Evolutionary conservation across 2,888 invertebrate genomes (phyloP).

Genomic region (Eledona agricola): DNA sequence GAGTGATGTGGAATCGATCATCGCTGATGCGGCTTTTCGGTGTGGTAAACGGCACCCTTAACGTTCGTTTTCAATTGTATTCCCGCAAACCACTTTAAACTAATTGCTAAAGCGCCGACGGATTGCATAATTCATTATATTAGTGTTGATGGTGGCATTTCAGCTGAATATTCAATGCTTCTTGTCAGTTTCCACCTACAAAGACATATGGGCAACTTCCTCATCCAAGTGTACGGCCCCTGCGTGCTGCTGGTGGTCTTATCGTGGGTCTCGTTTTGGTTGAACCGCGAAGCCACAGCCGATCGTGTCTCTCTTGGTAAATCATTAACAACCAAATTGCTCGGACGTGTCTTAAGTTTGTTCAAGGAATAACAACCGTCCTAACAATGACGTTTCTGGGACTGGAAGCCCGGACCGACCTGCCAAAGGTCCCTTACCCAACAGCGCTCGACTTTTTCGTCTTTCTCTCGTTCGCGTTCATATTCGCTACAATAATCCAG

Average conservation of each 20-base stretch:
- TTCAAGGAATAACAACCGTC: slow-evolving; percentile 79
- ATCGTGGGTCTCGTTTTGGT: slow-evolving; percentile 88
- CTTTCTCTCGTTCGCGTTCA: slow-evolving; percentile 81
- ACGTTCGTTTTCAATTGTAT: too few species aligned
- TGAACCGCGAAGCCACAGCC: slow-evolving; percentile 85
- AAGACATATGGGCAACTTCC: slow-evolving; percentile 86
- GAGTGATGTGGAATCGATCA: too few species aligned
- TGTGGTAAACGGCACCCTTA: too few species aligned
- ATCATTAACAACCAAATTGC: slow-evolving; percentile 23
- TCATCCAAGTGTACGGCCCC: slow-evolving; percentile 87
- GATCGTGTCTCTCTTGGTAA: slow-evolving; percentile 81
- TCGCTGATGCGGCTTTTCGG: too few species aligned
- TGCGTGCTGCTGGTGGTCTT: slow-evolving; percentile 84
- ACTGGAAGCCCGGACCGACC: slow-evolving; percentile 79
- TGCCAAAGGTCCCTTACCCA: slow-evolving; percentile 86
- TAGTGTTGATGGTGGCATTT: slow-evolving; percentile 46
- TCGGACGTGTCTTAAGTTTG: too few species aligned
- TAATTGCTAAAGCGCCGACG: slow-evolving; percentile 5
- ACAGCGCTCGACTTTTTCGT: slow-evolving; percentile 89
- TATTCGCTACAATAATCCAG: slow-evolving; percentile 83
- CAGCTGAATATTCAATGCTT: slow-evolving; percentile 76
- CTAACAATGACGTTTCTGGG: slow-evolving; percentile 87
- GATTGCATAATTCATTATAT: slow-evolving; percentile 26
- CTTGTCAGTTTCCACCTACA: slow-evolving; percentile 80
- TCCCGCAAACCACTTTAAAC: too few species aligned